Percentiles rank a stretch among this genome's conserved stretches.
phyloP scores from a whole-genome alignment of 2,797 vertebrate species.

The Macropus fuliginosus region DNA sequence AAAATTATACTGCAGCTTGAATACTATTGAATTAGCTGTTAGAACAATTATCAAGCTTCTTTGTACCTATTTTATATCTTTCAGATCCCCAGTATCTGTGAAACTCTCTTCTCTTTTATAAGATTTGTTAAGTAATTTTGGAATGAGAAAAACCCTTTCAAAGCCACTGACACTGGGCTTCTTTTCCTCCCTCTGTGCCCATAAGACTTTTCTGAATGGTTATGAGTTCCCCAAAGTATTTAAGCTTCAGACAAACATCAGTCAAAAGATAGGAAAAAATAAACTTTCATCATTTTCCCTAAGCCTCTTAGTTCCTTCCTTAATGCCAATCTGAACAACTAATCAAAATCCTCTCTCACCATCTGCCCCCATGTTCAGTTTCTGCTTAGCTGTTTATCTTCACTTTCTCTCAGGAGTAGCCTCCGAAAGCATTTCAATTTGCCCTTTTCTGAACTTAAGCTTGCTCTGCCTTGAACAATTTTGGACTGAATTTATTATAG shows the following conservation, averaged over 20 bases:
- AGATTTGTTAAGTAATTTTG: constrained; percentile 8
- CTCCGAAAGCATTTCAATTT: constrained; percentile 55
- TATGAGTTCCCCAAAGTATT: not conserved
- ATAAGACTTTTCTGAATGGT: constrained; percentile 10
- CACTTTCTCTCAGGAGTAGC: constrained; percentile 56
- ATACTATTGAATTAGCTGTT: constrained; percentile 23
- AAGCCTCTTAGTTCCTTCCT: constrained; percentile 41
- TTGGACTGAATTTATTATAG: constrained; percentile 75
- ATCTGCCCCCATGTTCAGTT: constrained; percentile 61
- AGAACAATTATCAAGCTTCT: not conserved
- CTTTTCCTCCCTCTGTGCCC: not conserved
- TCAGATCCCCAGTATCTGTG: not conserved
- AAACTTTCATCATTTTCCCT: constrained; percentile 21
- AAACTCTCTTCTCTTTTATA: not conserved
- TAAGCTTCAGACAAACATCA: constrained; percentile 42
- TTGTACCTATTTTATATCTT: constrained; percentile 21
- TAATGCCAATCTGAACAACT: constrained; percentile 65
- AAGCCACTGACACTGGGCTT: not conserved
- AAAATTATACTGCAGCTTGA: constrained; percentile 15
- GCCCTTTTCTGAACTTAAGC: constrained; percentile 73
- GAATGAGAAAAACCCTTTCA: not conserved
- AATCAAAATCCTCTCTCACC: constrained; percentile 69
- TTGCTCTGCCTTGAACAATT: constrained; percentile 69
- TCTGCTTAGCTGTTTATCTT: constrained; percentile 57
- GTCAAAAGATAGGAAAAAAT: constrained; percentile 24